phyloP scores from a whole-genome alignment of 2,888 invertebrate genomes.

The Anoncus sp. region DNA sequence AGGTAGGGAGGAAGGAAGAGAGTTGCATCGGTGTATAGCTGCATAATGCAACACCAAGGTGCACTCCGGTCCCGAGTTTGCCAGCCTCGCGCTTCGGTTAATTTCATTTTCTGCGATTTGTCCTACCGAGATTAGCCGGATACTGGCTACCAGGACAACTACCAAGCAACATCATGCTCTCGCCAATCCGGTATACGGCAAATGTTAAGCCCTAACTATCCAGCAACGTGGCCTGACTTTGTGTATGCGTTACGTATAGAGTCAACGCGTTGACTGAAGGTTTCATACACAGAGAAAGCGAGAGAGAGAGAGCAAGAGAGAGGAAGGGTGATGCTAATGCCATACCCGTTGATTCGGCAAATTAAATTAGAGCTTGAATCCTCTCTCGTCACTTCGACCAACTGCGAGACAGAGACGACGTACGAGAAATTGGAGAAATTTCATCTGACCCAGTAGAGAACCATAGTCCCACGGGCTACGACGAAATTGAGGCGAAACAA shows the following conservation, averaged over 20 bases:
- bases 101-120: slow-evolving; percentile 69
- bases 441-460: slow-evolving; percentile 44
- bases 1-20: slow-evolving; percentile 20
- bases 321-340: slow-evolving; percentile 53
- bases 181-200: slow-evolving; percentile 42
- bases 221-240: slow-evolving; percentile 25
- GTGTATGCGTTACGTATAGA: slow-evolving; percentile 8
- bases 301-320: slow-evolving; percentile 36
- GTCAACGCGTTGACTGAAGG: slow-evolving; percentile 38
- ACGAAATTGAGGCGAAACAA: slow-evolving; percentile 42
- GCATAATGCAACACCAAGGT: slow-evolving; percentile 73
- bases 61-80: slow-evolving; percentile 53
- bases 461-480: slow-evolving; percentile 5
- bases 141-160: slow-evolving; percentile 42
- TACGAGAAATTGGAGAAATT: slow-evolving; percentile 34
- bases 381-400: slow-evolving; percentile 43
- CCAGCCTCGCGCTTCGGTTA: slow-evolving; percentile 53
- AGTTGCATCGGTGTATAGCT: slow-evolving; percentile 65
- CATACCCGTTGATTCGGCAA: slow-evolving; percentile 58
- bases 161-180: slow-evolving; percentile 29
- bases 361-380: slow-evolving; percentile 55
- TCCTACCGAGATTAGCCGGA: slow-evolving; percentile 64
- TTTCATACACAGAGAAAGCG: slow-evolving; percentile 44
- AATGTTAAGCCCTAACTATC: slow-evolving; percentile 44
- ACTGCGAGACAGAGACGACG: slow-evolving; percentile 30